Evolutionary conservation across 2,888 invertebrate genomes (phyloP).

Genomic region (Pristionchus japonicus): DNA sequence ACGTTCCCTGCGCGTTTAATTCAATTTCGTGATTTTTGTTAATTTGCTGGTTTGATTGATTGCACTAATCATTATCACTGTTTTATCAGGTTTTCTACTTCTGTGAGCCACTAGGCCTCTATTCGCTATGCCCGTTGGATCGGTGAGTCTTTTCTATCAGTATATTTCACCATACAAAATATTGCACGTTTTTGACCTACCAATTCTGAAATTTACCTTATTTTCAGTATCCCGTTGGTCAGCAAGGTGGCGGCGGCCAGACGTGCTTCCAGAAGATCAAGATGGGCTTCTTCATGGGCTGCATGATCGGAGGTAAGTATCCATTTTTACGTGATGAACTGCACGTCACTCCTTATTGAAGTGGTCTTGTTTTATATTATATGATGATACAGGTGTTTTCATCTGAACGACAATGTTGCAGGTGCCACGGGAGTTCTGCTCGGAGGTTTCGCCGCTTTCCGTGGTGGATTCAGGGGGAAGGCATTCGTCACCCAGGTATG

Average conservation of each 20-base stretch:
- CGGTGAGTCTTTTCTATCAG: conserved; percentile 15
- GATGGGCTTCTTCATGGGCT: conserved; percentile 49
- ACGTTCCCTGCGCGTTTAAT: no score
- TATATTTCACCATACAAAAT: not conserved
- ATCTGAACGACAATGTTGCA: not conserved
- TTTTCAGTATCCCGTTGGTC: conserved; percentile 47
- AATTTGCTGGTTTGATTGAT: not conserved
- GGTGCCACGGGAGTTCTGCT: conserved; percentile 46
- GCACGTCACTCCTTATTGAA: not conserved
- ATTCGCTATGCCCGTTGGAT: conserved; percentile 42
- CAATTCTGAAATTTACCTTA: not conserved
- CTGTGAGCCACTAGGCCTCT: not conserved
- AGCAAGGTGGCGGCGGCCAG: not conserved
- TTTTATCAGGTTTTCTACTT: not conserved
- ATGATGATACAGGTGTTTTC: not conserved
- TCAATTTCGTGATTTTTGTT: conserved; percentile 5
- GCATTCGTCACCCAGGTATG: conserved; percentile 44
- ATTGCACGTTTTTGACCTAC: not conserved
- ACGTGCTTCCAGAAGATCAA: conserved; percentile 45
- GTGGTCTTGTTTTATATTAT: not conserved
- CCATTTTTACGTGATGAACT: no score
- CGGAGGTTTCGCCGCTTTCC: conserved; percentile 45
- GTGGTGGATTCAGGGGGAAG: conserved; percentile 39
- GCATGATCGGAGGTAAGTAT: conserved; percentile 44
- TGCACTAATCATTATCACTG: not conserved